Evolutionary conservation across 1,140 invertebrate species (phyloP).

Genomic region (Mercenaria mercenaria): DNA sequence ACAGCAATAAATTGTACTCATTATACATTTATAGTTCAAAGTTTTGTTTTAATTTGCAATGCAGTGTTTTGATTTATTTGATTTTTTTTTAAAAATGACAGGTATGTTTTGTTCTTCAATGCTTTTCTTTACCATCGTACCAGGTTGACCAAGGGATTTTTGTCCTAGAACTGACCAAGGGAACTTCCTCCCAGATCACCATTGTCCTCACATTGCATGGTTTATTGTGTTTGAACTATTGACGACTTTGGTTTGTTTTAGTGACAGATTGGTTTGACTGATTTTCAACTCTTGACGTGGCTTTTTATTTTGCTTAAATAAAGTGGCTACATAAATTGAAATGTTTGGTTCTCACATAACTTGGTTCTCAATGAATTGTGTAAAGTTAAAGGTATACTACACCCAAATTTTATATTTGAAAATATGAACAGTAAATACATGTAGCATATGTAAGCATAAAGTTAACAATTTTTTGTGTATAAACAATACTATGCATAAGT

Average conservation of each 20-base stretch:
- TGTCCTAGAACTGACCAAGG: constrained; percentile 44
- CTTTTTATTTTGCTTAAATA: too few relatives aligned
- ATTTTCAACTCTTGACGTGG: neutral
- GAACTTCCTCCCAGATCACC: neutral
- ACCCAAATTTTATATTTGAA: too few relatives aligned
- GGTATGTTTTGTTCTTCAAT: neutral
- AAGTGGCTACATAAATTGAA: too few relatives aligned
- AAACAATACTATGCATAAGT: too few relatives aligned
- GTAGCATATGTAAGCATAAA: too few relatives aligned
- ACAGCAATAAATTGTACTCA: too few relatives aligned
- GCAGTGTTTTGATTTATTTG: neutral
- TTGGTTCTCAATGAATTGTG: too few relatives aligned
- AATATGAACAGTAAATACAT: too few relatives aligned
- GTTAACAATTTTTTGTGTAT: too few relatives aligned
- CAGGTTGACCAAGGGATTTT: constrained; percentile 35
- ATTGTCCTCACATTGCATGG: neutral
- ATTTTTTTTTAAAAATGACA: neutral
- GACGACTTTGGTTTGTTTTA: constrained; percentile 1
- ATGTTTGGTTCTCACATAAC: too few relatives aligned
- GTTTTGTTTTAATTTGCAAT: neutral
- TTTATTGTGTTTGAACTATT: neutral
- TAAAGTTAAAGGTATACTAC: too few relatives aligned
- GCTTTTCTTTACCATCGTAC: neutral
- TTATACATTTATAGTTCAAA: too few relatives aligned
- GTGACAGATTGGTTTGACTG: neutral